A percentile compares a stretch with the other conserved stretches of the same genome.
These are phyloP conservation scores for Drosophila putrida DNA, from an alignment of 2,888 invertebrate genomes.

Conservation along the genomic window DNA sequence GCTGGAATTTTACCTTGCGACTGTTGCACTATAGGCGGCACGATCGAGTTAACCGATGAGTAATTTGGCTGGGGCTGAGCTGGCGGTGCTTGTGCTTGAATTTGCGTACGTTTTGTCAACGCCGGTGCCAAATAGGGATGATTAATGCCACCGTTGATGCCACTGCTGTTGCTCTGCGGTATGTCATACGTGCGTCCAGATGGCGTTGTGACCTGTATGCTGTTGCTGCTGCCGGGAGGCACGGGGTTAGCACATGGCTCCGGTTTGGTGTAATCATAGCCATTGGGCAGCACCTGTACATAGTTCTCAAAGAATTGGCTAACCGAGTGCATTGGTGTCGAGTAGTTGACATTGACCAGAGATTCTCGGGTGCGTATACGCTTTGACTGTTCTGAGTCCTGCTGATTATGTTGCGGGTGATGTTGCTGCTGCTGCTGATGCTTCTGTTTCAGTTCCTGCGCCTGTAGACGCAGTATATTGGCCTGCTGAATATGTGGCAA, in stretches of 20 bases:
- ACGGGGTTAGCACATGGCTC: constrained; percentile 55
- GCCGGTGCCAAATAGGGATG: constrained; percentile 83
- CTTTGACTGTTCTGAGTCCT: constrained; percentile 28
- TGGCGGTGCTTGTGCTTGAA: constrained; percentile 45
- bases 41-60: constrained; percentile 62
- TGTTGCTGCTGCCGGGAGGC: constrained; percentile 42
- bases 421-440: constrained; percentile 25
- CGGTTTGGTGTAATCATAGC: constrained; percentile 75
- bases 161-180: constrained; percentile 78
- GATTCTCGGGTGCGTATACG: constrained; percentile 66
- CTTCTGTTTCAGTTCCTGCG: constrained; percentile 39
- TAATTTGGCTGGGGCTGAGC: constrained; percentile 50
- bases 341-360: constrained; percentile 74
- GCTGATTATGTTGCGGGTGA: constrained; percentile 15
- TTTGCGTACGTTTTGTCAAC: constrained; percentile 72
- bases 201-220: constrained; percentile 78
- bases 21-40: constrained; percentile 52
- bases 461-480: constrained; percentile 69
- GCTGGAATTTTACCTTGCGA: constrained; percentile 31
- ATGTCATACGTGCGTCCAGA: constrained; percentile 82
- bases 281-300: constrained; percentile 71
- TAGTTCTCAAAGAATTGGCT: constrained; percentile 79
- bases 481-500: constrained; percentile 72
- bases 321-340: constrained; percentile 75
- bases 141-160: constrained; percentile 63